Percentiles rank a stretch among this genome's conserved stretches.
phyloP scores from a whole-genome alignment of 1,140 invertebrate species.

The Periplaneta americana region DNA sequence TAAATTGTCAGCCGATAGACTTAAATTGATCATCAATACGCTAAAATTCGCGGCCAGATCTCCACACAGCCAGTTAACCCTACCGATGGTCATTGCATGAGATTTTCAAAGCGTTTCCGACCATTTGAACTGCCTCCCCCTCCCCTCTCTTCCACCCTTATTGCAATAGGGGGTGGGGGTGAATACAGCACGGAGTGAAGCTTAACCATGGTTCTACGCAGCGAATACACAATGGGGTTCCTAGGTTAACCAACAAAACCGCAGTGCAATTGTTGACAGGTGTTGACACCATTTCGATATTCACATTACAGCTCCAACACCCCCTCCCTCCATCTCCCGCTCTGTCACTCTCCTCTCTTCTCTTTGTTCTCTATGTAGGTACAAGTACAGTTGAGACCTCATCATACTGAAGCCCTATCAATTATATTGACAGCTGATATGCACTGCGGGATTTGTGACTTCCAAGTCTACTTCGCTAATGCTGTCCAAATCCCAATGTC shows the following conservation, averaged over 20 bases:
- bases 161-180: not conserved
- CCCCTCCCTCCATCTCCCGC: not conserved
- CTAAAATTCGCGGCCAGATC: not conserved
- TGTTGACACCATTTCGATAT: conserved; percentile 11
- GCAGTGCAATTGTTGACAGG: conserved; percentile 13
- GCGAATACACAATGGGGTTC: conserved; percentile 1
- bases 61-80: not conserved
- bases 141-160: not conserved
- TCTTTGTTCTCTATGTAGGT: too few relatives aligned
- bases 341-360: too few relatives aligned
- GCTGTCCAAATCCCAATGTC: too few relatives aligned
- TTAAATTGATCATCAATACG: not conserved
- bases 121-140: not conserved
- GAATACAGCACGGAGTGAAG: not conserved
- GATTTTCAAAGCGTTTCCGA: conserved; percentile 5
- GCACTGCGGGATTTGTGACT: too few relatives aligned
- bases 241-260: conserved; percentile 10
- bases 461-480: too few relatives aligned
- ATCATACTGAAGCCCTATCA: not conserved
- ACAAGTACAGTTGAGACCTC: not conserved
- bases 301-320: not conserved
- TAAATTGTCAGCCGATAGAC: not conserved
- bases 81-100: not conserved
- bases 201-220: not conserved
- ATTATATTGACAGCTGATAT: not conserved